Percentiles rank a stretch among this genome's conserved stretches.
phyloP scores from a whole-genome alignment of 2,113 vertebrate genomes.

The Grallaria varia region DNA sequence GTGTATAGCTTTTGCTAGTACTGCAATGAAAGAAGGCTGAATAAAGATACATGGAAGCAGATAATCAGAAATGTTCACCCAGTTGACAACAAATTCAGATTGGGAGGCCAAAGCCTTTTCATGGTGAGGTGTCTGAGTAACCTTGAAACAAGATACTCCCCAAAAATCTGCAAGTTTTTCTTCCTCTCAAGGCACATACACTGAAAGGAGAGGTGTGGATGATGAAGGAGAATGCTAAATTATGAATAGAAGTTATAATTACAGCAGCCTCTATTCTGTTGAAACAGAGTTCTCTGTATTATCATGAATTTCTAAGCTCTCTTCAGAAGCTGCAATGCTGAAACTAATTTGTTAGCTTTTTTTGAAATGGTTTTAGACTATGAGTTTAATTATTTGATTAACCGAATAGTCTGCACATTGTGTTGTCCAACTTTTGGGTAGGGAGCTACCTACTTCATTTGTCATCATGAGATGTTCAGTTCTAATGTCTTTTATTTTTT shows the following conservation, averaged over 20 bases:
- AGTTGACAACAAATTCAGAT: not conserved
- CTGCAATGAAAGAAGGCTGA: not conserved
- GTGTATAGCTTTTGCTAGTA: not conserved
- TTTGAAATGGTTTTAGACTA: not conserved
- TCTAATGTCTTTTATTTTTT: not conserved
- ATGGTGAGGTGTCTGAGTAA: not conserved
- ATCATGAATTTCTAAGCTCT: not conserved
- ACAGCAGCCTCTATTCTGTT: not conserved
- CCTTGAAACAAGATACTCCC: not conserved
- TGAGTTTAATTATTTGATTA: not conserved
- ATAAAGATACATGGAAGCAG: not conserved
- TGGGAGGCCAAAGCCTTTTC: accelerated
- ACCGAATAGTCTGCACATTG: not conserved
- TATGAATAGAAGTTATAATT: not conserved
- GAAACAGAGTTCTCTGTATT: not conserved
- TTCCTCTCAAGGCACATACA: not conserved
- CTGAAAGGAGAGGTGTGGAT: not conserved
- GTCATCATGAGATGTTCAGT: not conserved
- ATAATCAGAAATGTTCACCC: not conserved
- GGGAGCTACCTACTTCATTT: not conserved
- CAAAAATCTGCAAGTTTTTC: not conserved
- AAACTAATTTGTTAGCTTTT: not conserved
- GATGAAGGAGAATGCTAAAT: not conserved
- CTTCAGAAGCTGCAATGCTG: not conserved
- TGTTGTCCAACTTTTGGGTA: not conserved